These are phyloP conservation scores for Arctopsyche grandis DNA, from an alignment of 1,140 invertebrate species.

Conservation along the genomic window DNA sequence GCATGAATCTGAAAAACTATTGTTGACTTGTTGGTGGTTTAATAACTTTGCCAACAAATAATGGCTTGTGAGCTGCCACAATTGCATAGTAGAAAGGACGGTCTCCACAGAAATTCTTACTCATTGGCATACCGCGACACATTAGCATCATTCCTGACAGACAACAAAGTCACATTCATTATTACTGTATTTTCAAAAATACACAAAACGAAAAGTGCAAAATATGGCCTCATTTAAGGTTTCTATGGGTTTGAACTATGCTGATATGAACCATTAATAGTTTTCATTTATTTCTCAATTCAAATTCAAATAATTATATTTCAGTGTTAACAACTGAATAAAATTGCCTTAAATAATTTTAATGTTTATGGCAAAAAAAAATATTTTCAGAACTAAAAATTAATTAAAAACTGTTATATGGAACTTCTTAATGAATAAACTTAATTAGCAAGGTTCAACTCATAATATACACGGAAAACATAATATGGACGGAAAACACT, in stretches of 20 bases:
- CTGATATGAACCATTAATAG: not conserved
- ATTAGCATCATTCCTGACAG: conserved; percentile 39
- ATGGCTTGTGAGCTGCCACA: conserved; percentile 3
- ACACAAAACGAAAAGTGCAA: not conserved
- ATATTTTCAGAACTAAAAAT: too few relatives aligned
- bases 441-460: too few relatives aligned
- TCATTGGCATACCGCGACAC: conserved; percentile 39
- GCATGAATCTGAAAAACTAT: not conserved
- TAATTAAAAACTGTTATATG: too few relatives aligned
- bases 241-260: not conserved
- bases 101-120: conserved; percentile 34
- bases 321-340: too few relatives aligned
- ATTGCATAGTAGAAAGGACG: conserved; percentile 41
- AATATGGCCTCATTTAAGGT: not conserved
- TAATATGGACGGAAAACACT: too few relatives aligned
- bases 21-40: conserved; percentile 14
- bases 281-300: not conserved
- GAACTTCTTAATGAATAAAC: too few relatives aligned
- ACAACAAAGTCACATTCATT: conserved; percentile 3
- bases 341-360: too few relatives aligned
- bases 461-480: too few relatives aligned
- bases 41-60: conserved; percentile 35
- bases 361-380: too few relatives aligned
- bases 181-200: not conserved
- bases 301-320: too few relatives aligned